phyloP scores from a whole-genome alignment of 2,888 invertebrate species.

The Rhagophthalmus giganteus region DNA sequence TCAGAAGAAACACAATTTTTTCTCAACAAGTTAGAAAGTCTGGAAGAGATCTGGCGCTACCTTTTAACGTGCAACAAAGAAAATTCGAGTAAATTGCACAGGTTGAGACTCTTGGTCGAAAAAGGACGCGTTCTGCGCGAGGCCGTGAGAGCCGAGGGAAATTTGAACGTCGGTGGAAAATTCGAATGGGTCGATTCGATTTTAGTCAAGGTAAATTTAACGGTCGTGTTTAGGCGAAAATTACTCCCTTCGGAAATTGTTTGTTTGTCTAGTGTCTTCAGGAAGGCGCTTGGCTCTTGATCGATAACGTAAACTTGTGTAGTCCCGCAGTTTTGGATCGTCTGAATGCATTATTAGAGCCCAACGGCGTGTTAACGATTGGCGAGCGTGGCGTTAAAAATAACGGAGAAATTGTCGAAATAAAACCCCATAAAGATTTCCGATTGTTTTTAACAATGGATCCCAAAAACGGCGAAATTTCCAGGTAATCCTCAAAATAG shows the following conservation, averaged over 20 bases:
- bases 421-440: constrained; percentile 88
- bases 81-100: constrained; percentile 41
- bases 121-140: constrained; percentile 37
- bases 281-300: constrained; percentile 80
- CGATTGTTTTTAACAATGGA: constrained; percentile 94
- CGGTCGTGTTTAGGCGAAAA: too few species aligned
- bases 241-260: too few species aligned
- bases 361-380: constrained; percentile 83
- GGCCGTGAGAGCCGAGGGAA: constrained; percentile 60
- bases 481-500: too few species aligned
- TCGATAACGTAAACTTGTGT: constrained; percentile 94
- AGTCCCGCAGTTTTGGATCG: constrained; percentile 96
- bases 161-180: constrained; percentile 81
- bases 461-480: constrained; percentile 93
- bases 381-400: constrained; percentile 85
- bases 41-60: constrained; percentile 45
- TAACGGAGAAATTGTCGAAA: constrained; percentile 69
- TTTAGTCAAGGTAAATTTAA: constrained; percentile 72
- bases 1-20: constrained; percentile 55
- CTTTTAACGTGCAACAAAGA: constrained; percentile 37
- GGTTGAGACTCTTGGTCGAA: constrained; percentile 12
- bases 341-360: constrained; percentile 92
- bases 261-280: constrained; percentile 68
- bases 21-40: constrained; percentile 50
- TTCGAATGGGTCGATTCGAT: constrained; percentile 93